Base-by-base conservation (phyloP, 2,113 vertebrate species). In the Sialia sialis region DNA sequence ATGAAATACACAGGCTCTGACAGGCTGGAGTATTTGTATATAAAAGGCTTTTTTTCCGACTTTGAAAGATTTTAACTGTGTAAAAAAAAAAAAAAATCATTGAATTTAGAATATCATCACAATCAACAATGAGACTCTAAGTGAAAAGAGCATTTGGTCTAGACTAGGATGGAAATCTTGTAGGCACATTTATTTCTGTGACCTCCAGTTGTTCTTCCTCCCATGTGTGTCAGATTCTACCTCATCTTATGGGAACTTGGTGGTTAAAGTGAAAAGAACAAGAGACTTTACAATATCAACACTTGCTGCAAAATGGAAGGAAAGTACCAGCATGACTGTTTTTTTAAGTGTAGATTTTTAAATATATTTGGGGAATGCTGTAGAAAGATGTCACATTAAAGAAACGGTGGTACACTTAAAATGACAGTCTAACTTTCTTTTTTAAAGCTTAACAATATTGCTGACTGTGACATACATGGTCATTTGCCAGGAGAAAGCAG, bases 41-140 rank as follows among this genome's bases (percentile, higher is more conserved):
- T 55, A n/a, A 80, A 73, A 43, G 9, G 9, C 0, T 0, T 1
- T 16, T 21, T 49, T 6, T 2, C 20, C 16, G 43, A 49, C 23
- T 75, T 70, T 25, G 23, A 94, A 87, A 75, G 13, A 52, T 39
- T 74, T 34, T 70, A 72, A 54, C 9, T 8, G 5, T 44, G 11
- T 29, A 51, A 56, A 86, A 84, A 41, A 9, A 30, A 4, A 56
- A 86, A 84, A 41, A 9, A 30, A 4, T 16, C 10, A 36, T 30
- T 63, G 43, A n/a, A 78, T 68, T 68, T 41, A 34, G 29, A 75
- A 11, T n/a, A 84, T 26, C 59, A 60, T 26, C 58, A 26, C 27
- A 75, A 60, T 7, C 49, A 75, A 48, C 16, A 69, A 25, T 10
- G 21, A 41, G 10, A 34, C 59, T 43, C 32, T 39, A 32, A 49